phyloP scores from a whole-genome alignment of 1,140 invertebrate genomes.

The Schlechtendalia chinensis region DNA sequence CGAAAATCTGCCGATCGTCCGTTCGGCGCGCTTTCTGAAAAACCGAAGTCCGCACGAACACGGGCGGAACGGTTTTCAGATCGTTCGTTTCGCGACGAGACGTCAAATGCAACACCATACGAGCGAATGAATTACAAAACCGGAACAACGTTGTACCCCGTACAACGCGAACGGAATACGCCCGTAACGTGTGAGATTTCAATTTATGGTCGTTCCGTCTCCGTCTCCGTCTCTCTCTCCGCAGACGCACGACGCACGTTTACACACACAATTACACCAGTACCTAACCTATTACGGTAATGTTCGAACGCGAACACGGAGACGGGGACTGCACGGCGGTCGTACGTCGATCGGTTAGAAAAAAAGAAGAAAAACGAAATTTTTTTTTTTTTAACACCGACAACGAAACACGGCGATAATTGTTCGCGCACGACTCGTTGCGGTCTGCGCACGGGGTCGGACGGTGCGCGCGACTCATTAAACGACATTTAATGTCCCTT shows the following conservation, averaged over 20 bases:
- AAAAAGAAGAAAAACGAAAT: too few relatives aligned
- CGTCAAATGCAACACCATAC: not conserved
- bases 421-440: too few relatives aligned
- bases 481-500: too few relatives aligned
- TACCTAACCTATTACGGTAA: not conserved
- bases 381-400: too few relatives aligned
- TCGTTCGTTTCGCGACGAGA: not conserved
- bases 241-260: not conserved
- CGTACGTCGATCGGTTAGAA: too few relatives aligned
- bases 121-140: not conserved
- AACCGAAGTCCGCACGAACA: too few relatives aligned
- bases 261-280: not conserved
- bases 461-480: too few relatives aligned
- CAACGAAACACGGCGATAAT: too few relatives aligned
- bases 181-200: constrained; percentile 10
- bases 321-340: too few relatives aligned
- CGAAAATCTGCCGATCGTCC: not conserved
- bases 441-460: too few relatives aligned
- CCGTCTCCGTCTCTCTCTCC: not conserved
- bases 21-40: not conserved
- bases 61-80: not conserved
- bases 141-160: not conserved
- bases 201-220: constrained; percentile 2
- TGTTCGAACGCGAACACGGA: too few relatives aligned
- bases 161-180: not conserved